These are phyloP conservation scores for Gracilinanus agilis DNA, from an alignment of 2,113 vertebrate species.

Conservation along the genomic window DNA sequence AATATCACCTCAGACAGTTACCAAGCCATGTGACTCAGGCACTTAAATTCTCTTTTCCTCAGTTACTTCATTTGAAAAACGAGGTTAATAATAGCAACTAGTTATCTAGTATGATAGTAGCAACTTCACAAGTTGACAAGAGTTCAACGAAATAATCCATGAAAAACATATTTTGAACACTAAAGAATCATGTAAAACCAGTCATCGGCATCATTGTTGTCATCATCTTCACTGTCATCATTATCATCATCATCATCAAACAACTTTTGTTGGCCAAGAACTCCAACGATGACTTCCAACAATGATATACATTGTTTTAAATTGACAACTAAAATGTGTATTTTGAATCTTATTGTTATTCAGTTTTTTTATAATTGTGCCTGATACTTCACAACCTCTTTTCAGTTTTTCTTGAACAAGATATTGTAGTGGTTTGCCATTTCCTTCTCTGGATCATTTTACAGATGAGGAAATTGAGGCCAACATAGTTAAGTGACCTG, in stretches of 20 bases:
- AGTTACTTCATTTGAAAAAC: not conserved
- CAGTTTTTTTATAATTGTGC: not conserved
- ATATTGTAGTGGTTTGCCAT: not conserved
- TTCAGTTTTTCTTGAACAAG: no score
- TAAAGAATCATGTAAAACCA: no score
- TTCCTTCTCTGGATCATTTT: not conserved
- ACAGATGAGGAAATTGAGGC: not conserved
- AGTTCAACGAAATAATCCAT: conserved; percentile 6
- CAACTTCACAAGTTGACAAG: not conserved
- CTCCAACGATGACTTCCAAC: not conserved
- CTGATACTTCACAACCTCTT: no score
- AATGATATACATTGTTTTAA: not conserved
- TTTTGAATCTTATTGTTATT: not conserved
- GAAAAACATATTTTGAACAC: not conserved
- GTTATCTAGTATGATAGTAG: not conserved
- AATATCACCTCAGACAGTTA: not conserved
- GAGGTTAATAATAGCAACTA: not conserved
- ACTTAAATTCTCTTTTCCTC: not conserved
- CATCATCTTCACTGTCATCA: no score
- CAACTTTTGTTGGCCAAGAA: no score
- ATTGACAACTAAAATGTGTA: not conserved
- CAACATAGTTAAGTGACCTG: not conserved
- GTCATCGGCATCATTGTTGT: not conserved
- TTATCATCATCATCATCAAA: not conserved
- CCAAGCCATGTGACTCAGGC: not conserved